Evolutionary conservation across 2,888 invertebrate species (phyloP).

Genomic region (Luperina nickerlii): DNA sequence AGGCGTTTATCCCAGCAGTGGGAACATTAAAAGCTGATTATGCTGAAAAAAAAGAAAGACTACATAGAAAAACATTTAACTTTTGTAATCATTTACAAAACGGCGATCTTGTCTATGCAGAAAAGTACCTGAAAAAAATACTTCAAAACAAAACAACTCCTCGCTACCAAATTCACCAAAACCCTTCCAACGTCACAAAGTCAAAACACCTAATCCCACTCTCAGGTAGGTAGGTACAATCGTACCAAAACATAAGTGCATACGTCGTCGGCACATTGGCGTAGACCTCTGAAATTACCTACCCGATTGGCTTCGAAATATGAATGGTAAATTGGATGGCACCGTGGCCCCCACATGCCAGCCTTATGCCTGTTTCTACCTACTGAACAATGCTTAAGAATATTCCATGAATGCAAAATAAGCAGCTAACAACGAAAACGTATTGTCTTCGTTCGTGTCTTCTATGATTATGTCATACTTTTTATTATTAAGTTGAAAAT

Average conservation of each 20-base stretch:
- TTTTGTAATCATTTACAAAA: too few relatives aligned
- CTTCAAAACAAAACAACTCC: neutral
- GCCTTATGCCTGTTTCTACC: conserved; percentile 75
- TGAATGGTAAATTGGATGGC: conserved; percentile 88
- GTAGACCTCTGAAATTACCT: conserved; percentile 86
- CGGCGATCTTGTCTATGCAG: too few relatives aligned
- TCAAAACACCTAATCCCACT: conserved; percentile 30
- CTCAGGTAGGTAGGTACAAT: conserved; percentile 52
- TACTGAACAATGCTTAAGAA: conserved; percentile 86
- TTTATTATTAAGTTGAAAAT: conserved; percentile 64
- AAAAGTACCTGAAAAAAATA: neutral
- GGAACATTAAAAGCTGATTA: neutral
- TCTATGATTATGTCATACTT: conserved; percentile 82
- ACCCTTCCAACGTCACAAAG: neutral
- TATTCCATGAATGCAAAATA: conserved; percentile 89
- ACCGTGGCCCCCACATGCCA: conserved; percentile 77
- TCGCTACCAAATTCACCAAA: conserved; percentile 21
- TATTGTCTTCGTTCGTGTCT: conserved; percentile 82
- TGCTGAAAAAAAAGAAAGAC: neutral
- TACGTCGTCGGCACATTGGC: conserved; percentile 62
- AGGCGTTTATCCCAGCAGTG: too few relatives aligned
- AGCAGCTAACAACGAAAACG: conserved; percentile 80
- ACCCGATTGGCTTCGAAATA: conserved; percentile 86
- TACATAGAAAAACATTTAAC: neutral
- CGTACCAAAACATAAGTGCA: conserved; percentile 64